Base-by-base conservation (phyloP, 2,797 vertebrate genomes). In the Manis crassicaudata region DNA sequence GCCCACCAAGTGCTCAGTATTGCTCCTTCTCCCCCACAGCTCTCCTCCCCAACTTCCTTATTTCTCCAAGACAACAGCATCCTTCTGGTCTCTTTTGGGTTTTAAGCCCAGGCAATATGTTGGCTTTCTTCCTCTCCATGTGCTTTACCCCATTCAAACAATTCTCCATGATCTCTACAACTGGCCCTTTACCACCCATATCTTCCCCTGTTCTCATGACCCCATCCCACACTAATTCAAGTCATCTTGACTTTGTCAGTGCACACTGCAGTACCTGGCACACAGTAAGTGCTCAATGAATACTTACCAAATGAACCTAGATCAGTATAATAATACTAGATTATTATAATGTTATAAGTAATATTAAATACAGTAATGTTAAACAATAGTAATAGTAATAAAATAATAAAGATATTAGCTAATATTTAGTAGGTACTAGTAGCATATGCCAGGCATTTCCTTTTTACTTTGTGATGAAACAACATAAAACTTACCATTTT, bases 1-100 rank as follows among this genome's bases (percentile, higher is more conserved):
- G 96, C 92, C 54, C 93, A 81, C 93, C 94, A 90, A 95, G 93
- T 80, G 92, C 88, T 97, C 65, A 13, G 0, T 3, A 10, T 16
- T 8, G 16, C n/a, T 77, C 73, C 25, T 75, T 50, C 80, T 54
- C 29, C 37, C 16, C 29, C 23, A 80, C 70, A 79, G 29, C 37
- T 23, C 62, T 67, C 70, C 43, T 52, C 32, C 27, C 35, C 63
- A 18, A 52, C 7, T 40, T 63, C 20, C 76, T 37, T 23, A 5
- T 32, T 68, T 35, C 90, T 77, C 10, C 9, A 67, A 85, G 52
- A 86, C 25, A 83, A 58, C 4, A 43, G n/a, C 40, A 43, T 29
- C 68, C 58, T 50, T 50, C 46, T 16, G n/a, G 37, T 43, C 27
- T 82, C 76, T 37, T 32, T 20, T 37, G 62, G 32, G 35, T 37